Base-by-base conservation (phyloP, 2,888 invertebrate species). In the Lasius fuliginosus region DNA sequence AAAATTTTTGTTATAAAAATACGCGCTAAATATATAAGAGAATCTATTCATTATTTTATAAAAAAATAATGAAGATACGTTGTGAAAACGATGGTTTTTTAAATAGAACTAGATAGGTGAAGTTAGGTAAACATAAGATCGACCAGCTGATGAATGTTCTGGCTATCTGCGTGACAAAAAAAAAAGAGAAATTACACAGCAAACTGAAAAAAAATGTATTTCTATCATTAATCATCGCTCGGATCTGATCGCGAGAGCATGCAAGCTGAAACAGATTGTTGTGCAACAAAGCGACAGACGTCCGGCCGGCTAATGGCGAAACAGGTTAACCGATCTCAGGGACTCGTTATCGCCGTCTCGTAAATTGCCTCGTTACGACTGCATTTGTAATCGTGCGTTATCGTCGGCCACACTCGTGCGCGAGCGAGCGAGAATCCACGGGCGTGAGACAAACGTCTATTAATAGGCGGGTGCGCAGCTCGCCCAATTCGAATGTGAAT, bases 391-490 rank as follows among this genome's bases (percentile, higher is more conserved):
- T 73, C 79, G 71, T 33, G 33, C 60, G 60, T 71, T 81, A 71
- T 71, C 71, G 73, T 42, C 18, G 30, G 12, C 12, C 58, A 36
- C 23, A 42, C 46, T 69, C 42, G 60, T 46, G 53, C 27, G 33
- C 27, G 56, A 58, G 36, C 46, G 18, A 58, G 30, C 68, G 46
- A 23, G 49, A 77, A 64, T 69, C 60, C 74, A 74, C 60, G 60
- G 12, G 33, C 77, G 67, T 67, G 84, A 84, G 74, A 84, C 85
- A 67, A 84, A 85, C 84, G 33, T 62, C 82, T 86, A 84, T 86
- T 85, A 84, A 86, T 84, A 86, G 75, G 30, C 12, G 76, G 49
- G 30, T 60, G 76, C 68, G 71, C 71, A 62, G 60, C 42, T 71
- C 71, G 46, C 30, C 56, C 69, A 62, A 83, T 76, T 49, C 58